These are phyloP conservation scores for Mantis religiosa DNA, from an alignment of 2,888 invertebrate genomes.

Conservation along the genomic window DNA sequence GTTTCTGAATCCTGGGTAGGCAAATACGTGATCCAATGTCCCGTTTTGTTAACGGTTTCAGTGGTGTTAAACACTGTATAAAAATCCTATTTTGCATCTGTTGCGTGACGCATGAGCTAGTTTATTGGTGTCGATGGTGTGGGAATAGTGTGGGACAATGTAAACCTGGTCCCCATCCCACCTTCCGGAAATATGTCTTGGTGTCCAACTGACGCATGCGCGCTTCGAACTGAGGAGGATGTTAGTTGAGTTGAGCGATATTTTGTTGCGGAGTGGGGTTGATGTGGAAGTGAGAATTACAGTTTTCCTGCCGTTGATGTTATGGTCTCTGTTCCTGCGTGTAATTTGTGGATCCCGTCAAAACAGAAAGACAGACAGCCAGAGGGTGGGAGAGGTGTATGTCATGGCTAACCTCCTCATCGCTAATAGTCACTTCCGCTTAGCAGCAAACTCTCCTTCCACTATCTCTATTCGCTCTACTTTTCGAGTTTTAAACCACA, in stretches of 20 bases:
- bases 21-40: background rate
- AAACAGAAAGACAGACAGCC: background rate
- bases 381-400: background rate
- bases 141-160: background rate
- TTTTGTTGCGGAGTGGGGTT: conserved; percentile 22
- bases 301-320: conserved; percentile 18
- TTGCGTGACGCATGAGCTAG: conserved; percentile 10
- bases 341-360: conserved; percentile 12
- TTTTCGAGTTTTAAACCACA: background rate
- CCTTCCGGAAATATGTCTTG: conserved; percentile 15
- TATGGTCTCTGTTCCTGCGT: background rate
- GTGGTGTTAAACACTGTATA: background rate
- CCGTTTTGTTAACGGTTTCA: background rate
- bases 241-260: background rate
- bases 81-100: conserved; percentile 10
- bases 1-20: background rate
- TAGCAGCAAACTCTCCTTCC: background rate
- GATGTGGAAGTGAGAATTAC: conserved; percentile 43
- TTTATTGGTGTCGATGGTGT: background rate
- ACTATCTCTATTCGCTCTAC: background rate
- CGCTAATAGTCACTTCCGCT: background rate
- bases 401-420: background rate
- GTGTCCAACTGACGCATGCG: conserved; percentile 16
- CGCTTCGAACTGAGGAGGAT: background rate
- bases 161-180: background rate